Base-by-base conservation (phyloP, 2,797 vertebrate species). In the Synaphobranchus kaupii region DNA sequence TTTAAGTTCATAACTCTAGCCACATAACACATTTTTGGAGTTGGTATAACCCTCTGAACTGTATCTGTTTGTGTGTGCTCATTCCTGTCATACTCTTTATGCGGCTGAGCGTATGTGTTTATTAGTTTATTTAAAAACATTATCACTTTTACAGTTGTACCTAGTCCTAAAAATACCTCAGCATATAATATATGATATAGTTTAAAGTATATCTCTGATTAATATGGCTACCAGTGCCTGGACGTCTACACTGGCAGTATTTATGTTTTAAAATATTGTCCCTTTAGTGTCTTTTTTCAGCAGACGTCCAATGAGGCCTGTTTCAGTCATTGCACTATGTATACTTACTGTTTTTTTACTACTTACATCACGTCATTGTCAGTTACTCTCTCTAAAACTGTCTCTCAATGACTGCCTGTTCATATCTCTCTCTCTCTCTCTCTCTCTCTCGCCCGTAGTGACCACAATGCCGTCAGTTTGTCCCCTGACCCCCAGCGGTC, bases 401-500 rank as follows among this genome's bases (percentile, higher is more conserved):
- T 68, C 6, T 28, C 66, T 68, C 6, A n/a, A 7, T 28, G 2
- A 9, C 66, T 68, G 5, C n/a, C 68, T 1, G n/a, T 34, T 34
- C 3, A 10, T 34, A 6, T 71, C 68, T 15, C 28, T 15, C 28
- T 39, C 39, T 39, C 39, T 25, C 22, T 66, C 60, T n/a, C 60
- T 66, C 22, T 34, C n/a, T 71, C 58, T 66, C 85, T 89, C 84
- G 90, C 84, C 89, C 88, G 39, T 91, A 96, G 97, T 96, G 93
- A 97, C 97, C 95, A 97, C 97, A 95, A 97, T 98, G 97, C 96
- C 97, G 92, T 93, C 97, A 73, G 90, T 96, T 93, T 97, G 97
- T 92, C 95, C 97, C 87, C 91, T 97, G 93, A 95, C 96, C 90
- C 95, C 97, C 91, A 97, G 96, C 90, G 95, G 93, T 22, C 95